Percentiles rank a stretch among this genome's conserved stretches.
Conservation (phyloP, 2,888 invertebrate genomes). For the Eristalis intricaria region DNA sequence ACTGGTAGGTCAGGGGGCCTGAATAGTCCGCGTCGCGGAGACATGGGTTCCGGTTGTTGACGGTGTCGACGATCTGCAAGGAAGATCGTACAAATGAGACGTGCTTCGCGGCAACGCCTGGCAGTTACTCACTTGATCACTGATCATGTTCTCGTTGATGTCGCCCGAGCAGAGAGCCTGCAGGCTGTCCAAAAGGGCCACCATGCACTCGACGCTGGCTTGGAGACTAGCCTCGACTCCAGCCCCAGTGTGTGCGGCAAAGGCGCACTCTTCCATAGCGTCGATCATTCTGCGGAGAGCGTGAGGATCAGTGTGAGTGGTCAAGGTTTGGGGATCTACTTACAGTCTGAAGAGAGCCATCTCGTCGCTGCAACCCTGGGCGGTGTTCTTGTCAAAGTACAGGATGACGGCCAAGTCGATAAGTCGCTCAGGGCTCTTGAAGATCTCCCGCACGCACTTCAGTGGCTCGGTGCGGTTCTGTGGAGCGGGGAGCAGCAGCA, state of each 20-base stretch:
- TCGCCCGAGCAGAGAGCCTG: constrained; percentile 91
- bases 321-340: constrained; percentile 77
- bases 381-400: constrained; percentile 86
- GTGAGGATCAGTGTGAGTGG: not conserved
- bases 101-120: not conserved
- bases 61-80: constrained; percentile 82
- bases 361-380: constrained; percentile 87
- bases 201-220: constrained; percentile 91
- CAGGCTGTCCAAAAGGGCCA: constrained; percentile 90
- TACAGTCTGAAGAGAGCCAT: constrained; percentile 92
- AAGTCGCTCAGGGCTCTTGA: constrained; percentile 87
- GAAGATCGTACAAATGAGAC: not conserved
- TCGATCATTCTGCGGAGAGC: constrained; percentile 89
- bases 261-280: constrained; percentile 95
- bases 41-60: constrained; percentile 86
- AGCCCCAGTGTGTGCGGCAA: constrained; percentile 85
- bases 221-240: constrained; percentile 89
- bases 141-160: constrained; percentile 83
- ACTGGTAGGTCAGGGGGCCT: constrained; percentile 92
- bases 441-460: constrained; percentile 90
- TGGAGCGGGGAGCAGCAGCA: constrained; percentile 93
- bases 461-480: constrained; percentile 92
- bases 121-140: constrained; percentile 76
- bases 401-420: constrained; percentile 86
- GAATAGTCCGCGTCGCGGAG: constrained; percentile 90